Base-by-base conservation (phyloP, 2,113 vertebrate genomes). In the Microcebus lehilahytsara region DNA sequence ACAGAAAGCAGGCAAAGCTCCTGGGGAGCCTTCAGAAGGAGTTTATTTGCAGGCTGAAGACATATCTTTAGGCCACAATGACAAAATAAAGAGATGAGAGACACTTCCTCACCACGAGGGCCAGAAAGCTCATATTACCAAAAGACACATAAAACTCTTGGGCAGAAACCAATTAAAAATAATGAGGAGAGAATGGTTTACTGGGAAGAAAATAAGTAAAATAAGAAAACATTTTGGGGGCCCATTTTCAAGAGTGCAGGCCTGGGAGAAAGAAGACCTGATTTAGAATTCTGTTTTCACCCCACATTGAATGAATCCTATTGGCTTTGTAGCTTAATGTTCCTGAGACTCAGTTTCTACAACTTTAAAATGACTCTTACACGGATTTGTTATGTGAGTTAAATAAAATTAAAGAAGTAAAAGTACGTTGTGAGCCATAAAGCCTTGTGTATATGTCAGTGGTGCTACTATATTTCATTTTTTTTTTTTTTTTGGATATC, bases 101-200 rank as follows among this genome's bases (percentile, higher is more conserved):
- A 87, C 42, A 62, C 14, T 60, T 85, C 49, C 75, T 87, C 3
- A n/a, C 6, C 32, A 30, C 1, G 22, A 83, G 66, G n/a, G 23
- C 30, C 16, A 83, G 34, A 62, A 93, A 87, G 6, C 9, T 46
- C 1, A 10, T 0, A 12, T n/a, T 62, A 32, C 84, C 27, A 89
- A 69, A 83, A 93, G 78, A 34, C 23, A 74, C 10, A 13, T 49
- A 56, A 75, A 84, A 83, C 42, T 74, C 74, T 86, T 46, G 19
- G 51, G 42, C 5, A 86, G 25, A 40, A 91, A 25, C 42, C 56
- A 85, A 85, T 91, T 91, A 60, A 86, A 89, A 95, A 62, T 95
- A 79, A 91, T 5, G 67, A 95, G n/a, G 20, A 92, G 12, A 64
- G 14, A 12, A 20, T 42, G 17, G 5, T 34, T 87, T 91, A 25